phyloP scores from a whole-genome alignment of 2,888 invertebrate species.

The Steinernema hermaphroditum region DNA sequence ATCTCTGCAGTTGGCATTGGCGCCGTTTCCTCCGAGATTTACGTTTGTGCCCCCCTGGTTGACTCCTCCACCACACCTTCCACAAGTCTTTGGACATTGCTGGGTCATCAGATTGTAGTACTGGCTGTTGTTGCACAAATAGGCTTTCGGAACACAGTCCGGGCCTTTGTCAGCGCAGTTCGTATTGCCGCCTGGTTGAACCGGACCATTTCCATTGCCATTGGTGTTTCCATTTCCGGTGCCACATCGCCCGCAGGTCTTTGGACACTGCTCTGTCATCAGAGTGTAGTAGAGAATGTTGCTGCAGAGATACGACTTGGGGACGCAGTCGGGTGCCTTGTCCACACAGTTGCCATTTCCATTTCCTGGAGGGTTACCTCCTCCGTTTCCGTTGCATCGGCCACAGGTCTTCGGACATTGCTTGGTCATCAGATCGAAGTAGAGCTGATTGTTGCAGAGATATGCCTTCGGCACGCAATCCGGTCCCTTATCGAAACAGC shows the following conservation, averaged over 20 bases:
- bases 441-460: background rate
- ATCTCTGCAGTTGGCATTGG: background rate
- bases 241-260: background rate
- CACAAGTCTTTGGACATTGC: conserved; percentile 1
- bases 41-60: background rate
- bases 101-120: background rate
- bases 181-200: too few species aligned
- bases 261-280: background rate
- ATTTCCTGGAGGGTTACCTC: background rate
- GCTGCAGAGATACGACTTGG: background rate
- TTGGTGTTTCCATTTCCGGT: background rate
- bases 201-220: too few species aligned
- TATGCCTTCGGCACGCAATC: conserved; percentile 3
- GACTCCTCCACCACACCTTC: background rate
- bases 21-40: background rate
- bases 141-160: background rate
- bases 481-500: background rate
- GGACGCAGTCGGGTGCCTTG: background rate
- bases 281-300: background rate
- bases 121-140: background rate
- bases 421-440: background rate
- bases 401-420: background rate
- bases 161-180: too few species aligned
- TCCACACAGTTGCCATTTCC: background rate
- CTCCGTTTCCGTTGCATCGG: background rate